Evolutionary conservation across 2,113 vertebrate genomes (phyloP), one percentile per base, ranked within the genome.

Genomic region (Callospermophilus lateralis): DNA sequence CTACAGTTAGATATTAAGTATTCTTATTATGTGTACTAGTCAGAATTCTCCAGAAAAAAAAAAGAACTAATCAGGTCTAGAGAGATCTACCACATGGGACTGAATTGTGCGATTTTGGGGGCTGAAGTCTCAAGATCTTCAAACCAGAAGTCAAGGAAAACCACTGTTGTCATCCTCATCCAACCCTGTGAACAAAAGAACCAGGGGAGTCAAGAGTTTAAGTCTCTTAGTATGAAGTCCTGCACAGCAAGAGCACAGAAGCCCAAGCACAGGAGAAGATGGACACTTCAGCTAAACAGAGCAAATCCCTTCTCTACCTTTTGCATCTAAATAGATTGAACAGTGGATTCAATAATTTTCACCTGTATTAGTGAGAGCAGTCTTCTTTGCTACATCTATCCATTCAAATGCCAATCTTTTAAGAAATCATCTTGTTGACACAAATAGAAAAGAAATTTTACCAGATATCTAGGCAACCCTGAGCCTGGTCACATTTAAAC

Each of bases 181-280:
- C 34, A 80, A 28, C 8, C 4, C 19, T 45, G 8, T 15, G 28
- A 28, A 20, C 20, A 17, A 19, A 65, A 55, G 10, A n/a, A n/a
- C 13, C 6, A 26, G 32, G 9, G 30, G 0, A 13, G 22, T 1
- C 16, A 81, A 32, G 2, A 2, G 1, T n/a, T 15, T 39, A 51
- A 73, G 39, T 32, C 42, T 8, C 73, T 74, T 22, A 30, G 2
- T 39, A 1, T 39, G 22, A 30, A 13, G 11, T 3, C 24, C 32
- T 16, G 30, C 10, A 3, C 32, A 39, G 0, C 4, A 37, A 37
- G 8, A 72, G 24, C 48, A 61, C 10, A 13, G 3, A 9, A 70
- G 30, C 28, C 20, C 10, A 12, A 17, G 1, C 7, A 24, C 1
- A 80, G 15, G 9, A 53, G 39, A 79, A 55, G 19, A 39, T 6